Conservation (phyloP, 2,113 vertebrate species). For the Sphaerodactylus townsendi region DNA sequence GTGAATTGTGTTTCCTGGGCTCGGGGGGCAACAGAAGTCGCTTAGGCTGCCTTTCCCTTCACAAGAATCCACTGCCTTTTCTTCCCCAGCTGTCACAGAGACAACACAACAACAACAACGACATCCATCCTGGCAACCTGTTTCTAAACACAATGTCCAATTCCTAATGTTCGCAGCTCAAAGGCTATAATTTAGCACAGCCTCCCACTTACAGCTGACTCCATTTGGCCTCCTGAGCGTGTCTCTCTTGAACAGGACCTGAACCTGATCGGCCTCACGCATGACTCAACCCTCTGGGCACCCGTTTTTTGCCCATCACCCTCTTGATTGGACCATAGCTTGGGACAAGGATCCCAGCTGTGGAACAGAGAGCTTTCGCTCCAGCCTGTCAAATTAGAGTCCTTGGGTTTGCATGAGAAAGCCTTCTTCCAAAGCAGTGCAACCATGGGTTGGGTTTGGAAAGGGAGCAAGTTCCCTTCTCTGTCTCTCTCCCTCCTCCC, state of each 20-base stretch:
- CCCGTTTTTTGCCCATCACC: background rate
- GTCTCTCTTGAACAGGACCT: background rate
- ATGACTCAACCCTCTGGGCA: background rate
- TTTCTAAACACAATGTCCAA: background rate
- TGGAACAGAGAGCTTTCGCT: background rate
- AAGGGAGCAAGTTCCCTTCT: background rate
- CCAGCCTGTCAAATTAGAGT: background rate
- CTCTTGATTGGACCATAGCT: too few relatives aligned
- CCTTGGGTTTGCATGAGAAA: background rate
- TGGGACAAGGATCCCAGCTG: background rate
- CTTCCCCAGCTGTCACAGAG: background rate
- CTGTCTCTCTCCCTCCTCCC: background rate
- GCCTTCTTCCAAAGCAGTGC: background rate
- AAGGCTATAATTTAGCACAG: background rate
- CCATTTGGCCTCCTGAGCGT: background rate
- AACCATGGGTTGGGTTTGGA: background rate
- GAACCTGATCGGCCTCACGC: background rate
- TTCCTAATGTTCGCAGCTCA: background rate
- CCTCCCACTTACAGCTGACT: background rate
- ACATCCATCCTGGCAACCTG: background rate
- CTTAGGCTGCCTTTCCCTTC: background rate
- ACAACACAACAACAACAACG: background rate
- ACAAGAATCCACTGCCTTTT: background rate
- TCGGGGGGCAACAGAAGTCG: background rate
- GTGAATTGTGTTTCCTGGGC: background rate